phyloP scores from a whole-genome alignment of 1,140 invertebrate species.

The Ctenoplectra terminalis region DNA sequence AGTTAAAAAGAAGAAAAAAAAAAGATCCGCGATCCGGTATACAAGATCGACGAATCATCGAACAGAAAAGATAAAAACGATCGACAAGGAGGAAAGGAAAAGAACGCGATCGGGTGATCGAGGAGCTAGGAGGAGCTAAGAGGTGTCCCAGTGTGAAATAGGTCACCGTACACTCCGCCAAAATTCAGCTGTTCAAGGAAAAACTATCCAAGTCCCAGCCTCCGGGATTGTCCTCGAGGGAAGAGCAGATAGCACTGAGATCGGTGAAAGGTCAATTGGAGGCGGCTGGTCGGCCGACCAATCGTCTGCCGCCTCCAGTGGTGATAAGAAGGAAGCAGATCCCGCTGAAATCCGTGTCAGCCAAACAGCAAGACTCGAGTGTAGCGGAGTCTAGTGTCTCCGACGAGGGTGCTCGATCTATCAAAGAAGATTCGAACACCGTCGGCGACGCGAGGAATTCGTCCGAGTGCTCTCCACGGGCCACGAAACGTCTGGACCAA shows the following conservation, averaged over 20 bases:
- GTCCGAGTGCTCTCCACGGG: slow-evolving; percentile 27
- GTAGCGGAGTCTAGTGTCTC: slow-evolving; percentile 65
- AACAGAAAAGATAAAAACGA: background rate
- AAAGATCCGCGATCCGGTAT: background rate
- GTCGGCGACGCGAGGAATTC: background rate
- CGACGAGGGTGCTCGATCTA: slow-evolving; percentile 67
- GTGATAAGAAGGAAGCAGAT: slow-evolving; percentile 76
- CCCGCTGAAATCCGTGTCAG: slow-evolving; percentile 33
- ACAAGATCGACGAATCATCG: slow-evolving; percentile 20
- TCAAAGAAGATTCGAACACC: slow-evolving; percentile 61
- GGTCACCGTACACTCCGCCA: slow-evolving; percentile 54
- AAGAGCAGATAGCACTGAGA: slow-evolving; percentile 70
- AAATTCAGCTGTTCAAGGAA: slow-evolving; percentile 74
- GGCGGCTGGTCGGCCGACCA: slow-evolving; percentile 61
- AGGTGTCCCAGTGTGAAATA: slow-evolving; percentile 25
- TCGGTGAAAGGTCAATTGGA: slow-evolving; percentile 64
- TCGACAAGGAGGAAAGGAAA: background rate
- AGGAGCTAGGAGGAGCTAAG: background rate
- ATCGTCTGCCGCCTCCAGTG: slow-evolving; percentile 74
- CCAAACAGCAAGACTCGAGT: slow-evolving; percentile 56
- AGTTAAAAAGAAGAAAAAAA: background rate
- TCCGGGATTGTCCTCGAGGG: slow-evolving; percentile 69
- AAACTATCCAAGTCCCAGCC: slow-evolving; percentile 74
- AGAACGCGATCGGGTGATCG: background rate
- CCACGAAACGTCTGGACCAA: background rate